Evolutionary conservation across 2,797 vertebrate genomes (phyloP), one percentile per base, ranked within the genome.

Genomic region (Pseudochaenichthys georgianus): DNA sequence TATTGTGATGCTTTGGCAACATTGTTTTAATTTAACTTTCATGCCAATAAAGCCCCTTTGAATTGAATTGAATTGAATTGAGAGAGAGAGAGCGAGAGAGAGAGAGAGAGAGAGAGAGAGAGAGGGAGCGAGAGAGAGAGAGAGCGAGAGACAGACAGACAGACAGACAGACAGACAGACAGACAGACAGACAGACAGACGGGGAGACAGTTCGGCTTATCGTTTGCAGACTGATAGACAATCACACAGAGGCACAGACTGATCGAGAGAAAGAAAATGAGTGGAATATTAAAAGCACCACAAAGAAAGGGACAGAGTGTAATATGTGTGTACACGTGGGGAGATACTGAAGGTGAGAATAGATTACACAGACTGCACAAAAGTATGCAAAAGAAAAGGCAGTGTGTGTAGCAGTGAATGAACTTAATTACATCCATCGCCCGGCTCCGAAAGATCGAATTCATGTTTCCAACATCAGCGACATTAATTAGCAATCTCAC

Each of bases 401-500:
- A 38, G 34, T 38, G 45, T 62, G 57, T 63, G 55, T 70, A 57
- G 43, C 48, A 31, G 68, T 64, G 73, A 89, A 82, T 85, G 46
- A 55, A 89, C 81, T 82, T 86, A 89, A 87, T 93, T 89, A 83
- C 64, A 75, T 90, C 78, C 75, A 66, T 74, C 82, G 74, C 88
- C 64, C 75, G 17, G 78, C 81, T 89, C 64, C 70, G 66, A 88
- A 88, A 86, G 75, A 88, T 89, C 90, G 77, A 89, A 86, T 88
- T 89, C 89, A 81, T 88, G 77, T 87, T 93, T 87, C 75, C 65
- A 86, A 79, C 81, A 90, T 90, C 78, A 84, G 82, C 88, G 64
- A 73, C 78, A 87, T 90, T 94, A 94, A 94, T 95, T 90, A 92
- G 81, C 86, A 86, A 86, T 92, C 88, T 92, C 83, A 67, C 82